Evolutionary conservation across 1,140 invertebrate species (phyloP), one percentile per base, ranked within the genome.

Genomic region (Holcopasites calliopsidis): DNA sequence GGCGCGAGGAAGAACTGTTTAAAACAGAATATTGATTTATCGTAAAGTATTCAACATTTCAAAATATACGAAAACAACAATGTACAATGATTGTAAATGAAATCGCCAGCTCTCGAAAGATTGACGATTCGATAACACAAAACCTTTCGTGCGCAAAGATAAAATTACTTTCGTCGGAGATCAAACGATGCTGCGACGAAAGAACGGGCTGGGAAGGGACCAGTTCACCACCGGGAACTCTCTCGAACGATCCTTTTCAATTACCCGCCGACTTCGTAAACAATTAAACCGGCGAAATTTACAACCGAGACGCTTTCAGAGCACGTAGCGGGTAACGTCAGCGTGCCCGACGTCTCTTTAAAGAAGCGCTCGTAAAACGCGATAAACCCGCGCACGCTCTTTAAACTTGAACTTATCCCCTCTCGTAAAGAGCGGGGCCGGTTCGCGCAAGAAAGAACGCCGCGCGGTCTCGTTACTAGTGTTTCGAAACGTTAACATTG

Each of bases 331-430:
- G 47, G 5, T 23, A 31, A 72, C 33, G 35, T 40, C 28, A 62
- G 35, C 31, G 35, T 0, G 55, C 38, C 11, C n/a, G 33, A 42
- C 38, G 49, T 38, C 6, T n/a, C 26, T 40, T 58, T 62, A 52
- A 62, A 5, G 21, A 21, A 44, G n/a, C 50, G 38, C 61, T 73
- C 71, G 60, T 65, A 73, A 65, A 73, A 47, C 28, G 38, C 50
- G 44, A 73, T 64, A 55, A 26, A 3, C 28, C 8, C 26, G 40
- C 26, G n/a, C 21, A 35, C 21, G 31, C 23, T 74, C 50, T 38
- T 68, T 68, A 74, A 74, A 57, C 23, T 68, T 49, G 23, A 74
- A 74, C 40, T 66, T 74, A 57, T 38, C 40, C 16, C 49, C 23
- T 6, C 13, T 28, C 50, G n/a, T 65, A 38, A 28, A 58, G 57